These are phyloP conservation scores for Octopus sinensis DNA, from an alignment of 1,140 invertebrate species.

Conservation along the genomic window DNA sequence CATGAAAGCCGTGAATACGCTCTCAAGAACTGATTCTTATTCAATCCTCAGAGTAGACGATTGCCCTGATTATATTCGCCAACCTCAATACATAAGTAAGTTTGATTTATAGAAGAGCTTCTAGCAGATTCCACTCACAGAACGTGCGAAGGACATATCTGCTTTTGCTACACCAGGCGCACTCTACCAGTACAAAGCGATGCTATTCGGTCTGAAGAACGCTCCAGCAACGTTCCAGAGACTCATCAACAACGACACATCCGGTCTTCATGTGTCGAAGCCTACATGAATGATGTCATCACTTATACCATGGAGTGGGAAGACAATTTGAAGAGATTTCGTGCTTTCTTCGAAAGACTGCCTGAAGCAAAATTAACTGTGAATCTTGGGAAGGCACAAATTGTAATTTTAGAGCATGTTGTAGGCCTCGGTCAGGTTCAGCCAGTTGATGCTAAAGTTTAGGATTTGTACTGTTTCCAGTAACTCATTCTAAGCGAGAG, in stretches of 20 bases:
- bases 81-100: conserved; percentile 25
- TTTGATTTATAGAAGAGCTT: conserved; percentile 25
- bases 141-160: not conserved
- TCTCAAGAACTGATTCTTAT: conserved; percentile 26
- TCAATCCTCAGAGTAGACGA: conserved; percentile 25
- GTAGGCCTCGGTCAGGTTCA: conserved; percentile 19
- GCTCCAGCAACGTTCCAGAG: not conserved
- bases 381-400: conserved; percentile 20
- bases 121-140: not conserved
- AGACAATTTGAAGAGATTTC: not conserved
- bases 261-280: not conserved
- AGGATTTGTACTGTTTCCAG: conserved; percentile 27
- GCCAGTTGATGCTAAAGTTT: conserved; percentile 29
- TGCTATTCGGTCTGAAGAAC: not conserved
- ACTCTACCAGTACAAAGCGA: not conserved
- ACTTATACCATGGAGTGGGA: not conserved
- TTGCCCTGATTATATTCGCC: conserved; percentile 29
- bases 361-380: conserved; percentile 16
- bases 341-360: conserved; percentile 4
- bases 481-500: conserved; percentile 34
- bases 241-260: not conserved
- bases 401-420: conserved; percentile 27
- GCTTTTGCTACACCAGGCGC: not conserved
- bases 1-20: conserved; percentile 25
- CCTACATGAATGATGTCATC: not conserved